Percentiles rank a stretch among this genome's conserved stretches.
Evolutionary conservation across 2,113 vertebrate genomes (phyloP).

Genomic region (Leptosomus discolor): DNA sequence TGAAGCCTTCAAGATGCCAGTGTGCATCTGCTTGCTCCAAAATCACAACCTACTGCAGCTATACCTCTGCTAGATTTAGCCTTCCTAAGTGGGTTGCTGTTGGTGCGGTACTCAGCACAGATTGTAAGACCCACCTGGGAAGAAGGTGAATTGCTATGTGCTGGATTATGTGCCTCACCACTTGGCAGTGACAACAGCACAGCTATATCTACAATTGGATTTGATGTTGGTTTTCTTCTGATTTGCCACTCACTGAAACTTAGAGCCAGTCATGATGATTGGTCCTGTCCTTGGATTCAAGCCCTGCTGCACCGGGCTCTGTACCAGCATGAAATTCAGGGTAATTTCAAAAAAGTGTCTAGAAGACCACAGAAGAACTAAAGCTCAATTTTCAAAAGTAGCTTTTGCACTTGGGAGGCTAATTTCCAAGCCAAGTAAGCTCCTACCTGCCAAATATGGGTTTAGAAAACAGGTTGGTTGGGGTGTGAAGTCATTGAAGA

Average conservation of each 20-base stretch:
- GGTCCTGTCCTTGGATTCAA: conserved; percentile 55
- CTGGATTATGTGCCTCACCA: background rate
- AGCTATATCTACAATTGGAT: conserved; percentile 26
- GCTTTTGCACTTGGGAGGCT: conserved; percentile 26
- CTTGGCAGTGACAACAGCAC: conserved; percentile 38
- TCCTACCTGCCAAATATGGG: background rate
- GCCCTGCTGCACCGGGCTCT: conserved; percentile 17
- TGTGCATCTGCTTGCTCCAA: background rate
- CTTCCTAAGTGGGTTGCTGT: background rate
- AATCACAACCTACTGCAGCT: background rate
- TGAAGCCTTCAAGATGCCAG: background rate
- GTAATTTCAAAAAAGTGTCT: conserved; percentile 40
- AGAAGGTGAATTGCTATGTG: background rate
- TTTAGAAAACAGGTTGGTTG: conserved; percentile 36
- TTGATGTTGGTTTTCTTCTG: conserved; percentile 35
- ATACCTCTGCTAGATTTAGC: background rate
- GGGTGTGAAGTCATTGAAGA: conserved; percentile 24
- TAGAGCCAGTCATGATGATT: conserved; percentile 42
- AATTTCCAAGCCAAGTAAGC: conserved; percentile 21
- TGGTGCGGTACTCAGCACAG: background rate
- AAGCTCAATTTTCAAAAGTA: conserved; percentile 40
- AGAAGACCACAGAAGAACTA: conserved; percentile 35
- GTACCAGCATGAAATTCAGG: conserved; percentile 4
- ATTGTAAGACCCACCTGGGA: conserved; percentile 5
- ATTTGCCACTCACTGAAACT: conserved; percentile 37